phyloP scores from a whole-genome alignment of 2,888 invertebrate genomes.

The Parthenolecanium corni region DNA sequence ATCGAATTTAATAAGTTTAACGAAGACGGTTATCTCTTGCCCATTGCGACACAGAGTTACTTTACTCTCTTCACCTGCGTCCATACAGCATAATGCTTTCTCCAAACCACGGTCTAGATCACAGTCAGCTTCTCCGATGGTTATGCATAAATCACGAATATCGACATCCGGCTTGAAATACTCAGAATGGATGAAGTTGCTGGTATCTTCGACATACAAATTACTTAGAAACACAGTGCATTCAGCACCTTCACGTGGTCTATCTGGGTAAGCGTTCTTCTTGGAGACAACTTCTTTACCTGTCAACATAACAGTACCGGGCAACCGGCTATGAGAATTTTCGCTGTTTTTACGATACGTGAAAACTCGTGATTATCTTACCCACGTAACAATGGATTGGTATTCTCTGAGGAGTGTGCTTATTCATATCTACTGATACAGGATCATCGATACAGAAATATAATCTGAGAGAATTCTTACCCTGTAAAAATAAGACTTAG shows the following conservation, averaged over 20 bases:
- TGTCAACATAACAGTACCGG: background rate
- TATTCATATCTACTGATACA: background rate
- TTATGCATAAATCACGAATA: conserved; percentile 13
- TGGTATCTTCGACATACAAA: conserved; percentile 25
- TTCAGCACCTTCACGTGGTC: conserved; percentile 12
- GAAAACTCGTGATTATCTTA: background rate
- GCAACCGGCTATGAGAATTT: background rate
- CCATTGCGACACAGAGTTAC: conserved; percentile 23
- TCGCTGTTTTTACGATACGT: background rate
- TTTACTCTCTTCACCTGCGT: conserved; percentile 32
- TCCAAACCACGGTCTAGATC: conserved; percentile 36
- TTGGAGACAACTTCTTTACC: conserved; percentile 19
- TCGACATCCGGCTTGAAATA: conserved; percentile 22
- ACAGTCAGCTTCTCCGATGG: conserved; percentile 36
- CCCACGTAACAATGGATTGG: conserved; percentile 9
- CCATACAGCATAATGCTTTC: conserved; percentile 35
- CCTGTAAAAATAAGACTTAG: too few relatives aligned
- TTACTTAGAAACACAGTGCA: conserved; percentile 18
- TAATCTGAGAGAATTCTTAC: too few relatives aligned
- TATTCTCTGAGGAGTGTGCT: background rate
- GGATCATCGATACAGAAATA: background rate
- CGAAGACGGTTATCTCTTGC: conserved; percentile 18
- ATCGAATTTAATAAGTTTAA: conserved; percentile 31
- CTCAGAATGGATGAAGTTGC: conserved; percentile 12
- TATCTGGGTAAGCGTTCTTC: background rate